Percentiles rank a stretch among this genome's conserved stretches.
phyloP scores from a whole-genome alignment of 2,888 invertebrate species.

The Synanthedon myopaeformis region DNA sequence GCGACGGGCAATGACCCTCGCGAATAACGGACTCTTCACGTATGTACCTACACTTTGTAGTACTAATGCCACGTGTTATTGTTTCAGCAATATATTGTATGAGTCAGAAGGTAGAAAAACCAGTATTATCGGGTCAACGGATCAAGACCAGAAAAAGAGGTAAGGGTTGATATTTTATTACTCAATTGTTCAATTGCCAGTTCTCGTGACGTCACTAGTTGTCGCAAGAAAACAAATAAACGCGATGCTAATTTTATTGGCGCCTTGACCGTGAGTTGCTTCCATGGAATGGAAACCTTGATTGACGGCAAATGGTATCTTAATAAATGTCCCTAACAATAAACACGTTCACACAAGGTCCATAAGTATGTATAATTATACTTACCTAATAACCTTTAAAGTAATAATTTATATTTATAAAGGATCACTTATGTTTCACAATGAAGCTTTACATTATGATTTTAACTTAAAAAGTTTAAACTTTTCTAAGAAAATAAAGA shows the following conservation, averaged over 20 bases:
- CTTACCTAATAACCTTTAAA: too few species aligned
- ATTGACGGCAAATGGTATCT: not conserved
- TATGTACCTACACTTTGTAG: conserved; percentile 15
- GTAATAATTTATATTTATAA: too few species aligned
- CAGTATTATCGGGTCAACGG: conserved; percentile 99
- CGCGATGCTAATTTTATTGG: not conserved
- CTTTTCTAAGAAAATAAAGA: too few species aligned
- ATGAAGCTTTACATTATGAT: too few species aligned
- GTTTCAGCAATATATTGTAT: conserved; percentile 93
- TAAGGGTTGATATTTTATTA: conserved; percentile 47
- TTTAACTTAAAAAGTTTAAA: too few species aligned
- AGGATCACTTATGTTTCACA: too few species aligned
- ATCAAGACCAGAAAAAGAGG: conserved; percentile 99
- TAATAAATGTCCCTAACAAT: too few species aligned
- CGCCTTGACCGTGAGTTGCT: not conserved
- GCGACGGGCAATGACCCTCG: conserved; percentile 48
- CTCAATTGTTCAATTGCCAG: not conserved
- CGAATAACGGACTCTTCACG: conserved; percentile 23
- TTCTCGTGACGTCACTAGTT: not conserved
- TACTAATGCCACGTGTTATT: conserved; percentile 62
- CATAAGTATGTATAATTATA: too few species aligned
- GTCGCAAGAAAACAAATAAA: not conserved
- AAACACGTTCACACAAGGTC: too few species aligned
- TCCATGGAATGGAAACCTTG: not conserved
- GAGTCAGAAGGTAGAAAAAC: conserved; percentile 99